A percentile compares a stretch with the other conserved stretches of the same genome.
phyloP scores from a whole-genome alignment of 2,888 invertebrate species.

The Lottia gigantea region DNA sequence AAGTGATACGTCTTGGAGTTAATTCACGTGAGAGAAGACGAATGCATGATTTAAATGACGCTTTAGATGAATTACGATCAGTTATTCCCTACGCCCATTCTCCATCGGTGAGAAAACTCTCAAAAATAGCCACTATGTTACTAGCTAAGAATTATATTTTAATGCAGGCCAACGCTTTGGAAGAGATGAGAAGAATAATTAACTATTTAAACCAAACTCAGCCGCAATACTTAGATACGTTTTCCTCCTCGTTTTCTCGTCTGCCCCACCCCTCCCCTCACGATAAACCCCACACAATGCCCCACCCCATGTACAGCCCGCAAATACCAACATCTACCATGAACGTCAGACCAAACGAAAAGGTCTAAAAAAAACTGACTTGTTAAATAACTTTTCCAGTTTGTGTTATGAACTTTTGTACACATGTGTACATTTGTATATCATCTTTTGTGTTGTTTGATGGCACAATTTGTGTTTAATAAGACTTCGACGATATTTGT shows the following conservation, averaged over 20 bases:
- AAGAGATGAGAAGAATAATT: slow-evolving; percentile 65
- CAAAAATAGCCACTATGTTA: slow-evolving; percentile 66
- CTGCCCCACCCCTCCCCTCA: not conserved
- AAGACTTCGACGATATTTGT: too few relatives aligned
- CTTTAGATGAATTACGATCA: slow-evolving; percentile 65
- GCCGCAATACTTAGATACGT: not conserved
- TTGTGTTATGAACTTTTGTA: too few relatives aligned
- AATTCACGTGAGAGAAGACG: slow-evolving; percentile 70
- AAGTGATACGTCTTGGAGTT: slow-evolving; percentile 61
- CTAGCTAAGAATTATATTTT: slow-evolving; percentile 68
- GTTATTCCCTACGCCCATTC: slow-evolving; percentile 69
- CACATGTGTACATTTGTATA: too few relatives aligned
- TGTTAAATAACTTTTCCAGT: too few relatives aligned
- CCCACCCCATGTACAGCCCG: slow-evolving; percentile 5
- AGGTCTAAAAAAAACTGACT: too few relatives aligned
- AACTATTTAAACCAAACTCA: slow-evolving; percentile 63
- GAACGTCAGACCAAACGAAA: too few relatives aligned
- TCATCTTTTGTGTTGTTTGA: too few relatives aligned
- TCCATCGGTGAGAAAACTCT: slow-evolving; percentile 67
- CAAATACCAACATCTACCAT: not conserved
- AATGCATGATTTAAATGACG: slow-evolving; percentile 71
- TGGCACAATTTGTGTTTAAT: too few relatives aligned
- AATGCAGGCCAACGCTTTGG: slow-evolving; percentile 66
- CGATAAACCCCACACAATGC: slow-evolving; percentile 3
- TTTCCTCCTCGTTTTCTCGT: not conserved